These are phyloP conservation scores for Carettochelys insculpta DNA, from an alignment of 2,113 vertebrate species.

Conservation along the genomic window DNA sequence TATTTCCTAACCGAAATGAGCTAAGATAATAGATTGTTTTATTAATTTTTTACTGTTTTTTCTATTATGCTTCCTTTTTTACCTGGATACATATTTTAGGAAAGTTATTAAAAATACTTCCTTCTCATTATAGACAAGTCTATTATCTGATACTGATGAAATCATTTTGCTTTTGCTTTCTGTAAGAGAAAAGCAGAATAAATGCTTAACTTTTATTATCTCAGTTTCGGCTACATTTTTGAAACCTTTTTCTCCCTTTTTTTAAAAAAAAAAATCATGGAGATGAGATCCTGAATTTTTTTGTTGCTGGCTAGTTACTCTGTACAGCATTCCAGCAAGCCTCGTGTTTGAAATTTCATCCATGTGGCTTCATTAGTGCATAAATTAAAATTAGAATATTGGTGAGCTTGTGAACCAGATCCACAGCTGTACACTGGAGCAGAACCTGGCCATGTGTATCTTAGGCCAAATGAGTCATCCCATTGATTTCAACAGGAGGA, in stretches of 20 bases:
- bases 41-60: constrained; percentile 69
- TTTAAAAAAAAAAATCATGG: not conserved
- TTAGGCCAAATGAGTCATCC: not conserved
- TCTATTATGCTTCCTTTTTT: constrained; percentile 60
- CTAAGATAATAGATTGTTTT: constrained; percentile 67
- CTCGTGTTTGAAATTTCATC: not conserved
- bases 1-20: constrained; percentile 70
- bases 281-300: constrained; percentile 22
- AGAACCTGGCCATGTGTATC: not conserved
- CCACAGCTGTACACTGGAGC: not conserved
- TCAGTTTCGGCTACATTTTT: constrained; percentile 25
- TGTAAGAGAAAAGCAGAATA: constrained; percentile 11
- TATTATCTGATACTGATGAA: constrained; percentile 46
- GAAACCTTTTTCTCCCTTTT: not conserved
- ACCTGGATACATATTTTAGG: constrained; percentile 48
- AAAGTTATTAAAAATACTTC: constrained; percentile 70
- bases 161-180: constrained; percentile 42
- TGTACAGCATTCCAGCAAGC: not conserved
- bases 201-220: constrained; percentile 45
- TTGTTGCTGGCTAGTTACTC: constrained; percentile 4
- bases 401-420: not conserved
- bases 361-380: not conserved
- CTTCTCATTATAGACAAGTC: constrained; percentile 55
- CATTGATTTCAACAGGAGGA: not conserved
- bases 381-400: constrained; percentile 17